Conservation (phyloP, 2,888 invertebrate species). For the Drosophila dives region DNA sequence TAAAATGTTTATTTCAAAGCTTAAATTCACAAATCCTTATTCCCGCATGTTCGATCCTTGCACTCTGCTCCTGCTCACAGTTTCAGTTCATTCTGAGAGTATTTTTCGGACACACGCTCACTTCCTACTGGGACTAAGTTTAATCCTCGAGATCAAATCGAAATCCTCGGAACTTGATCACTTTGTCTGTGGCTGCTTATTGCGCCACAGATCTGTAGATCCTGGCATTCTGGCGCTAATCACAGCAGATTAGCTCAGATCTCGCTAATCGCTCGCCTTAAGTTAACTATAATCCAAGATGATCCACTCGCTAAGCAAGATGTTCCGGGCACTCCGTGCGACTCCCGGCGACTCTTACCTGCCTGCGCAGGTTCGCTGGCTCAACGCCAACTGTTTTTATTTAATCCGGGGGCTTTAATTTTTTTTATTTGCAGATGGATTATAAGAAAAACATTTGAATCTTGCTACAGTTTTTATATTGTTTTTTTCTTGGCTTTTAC, state of each 20-base stretch:
- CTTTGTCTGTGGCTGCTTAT: constrained; percentile 43
- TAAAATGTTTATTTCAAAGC: neutral
- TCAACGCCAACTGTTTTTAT: constrained; percentile 56
- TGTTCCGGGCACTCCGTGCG: constrained; percentile 48
- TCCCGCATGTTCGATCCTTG: neutral
- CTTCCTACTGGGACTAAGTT: constrained; percentile 45
- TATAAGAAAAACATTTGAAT: constrained; percentile 51
- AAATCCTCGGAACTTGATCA: constrained; percentile 60
- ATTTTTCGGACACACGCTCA: constrained; percentile 5
- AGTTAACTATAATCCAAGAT: constrained; percentile 75
- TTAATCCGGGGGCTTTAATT: constrained; percentile 69
- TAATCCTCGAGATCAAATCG: constrained; percentile 57
- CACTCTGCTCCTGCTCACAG: neutral
- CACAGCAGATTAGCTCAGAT: constrained; percentile 28
- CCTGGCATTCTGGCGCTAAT: constrained; percentile 67
- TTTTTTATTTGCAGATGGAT: constrained; percentile 46
- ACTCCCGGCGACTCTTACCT: constrained; percentile 16
- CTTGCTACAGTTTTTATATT: constrained; percentile 54
- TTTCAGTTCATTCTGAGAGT: constrained; percentile 21
- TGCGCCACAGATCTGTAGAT: constrained; percentile 64
- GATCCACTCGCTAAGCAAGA: constrained; percentile 60
- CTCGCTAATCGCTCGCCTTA: constrained; percentile 63
- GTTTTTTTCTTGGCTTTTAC: constrained; percentile 48
- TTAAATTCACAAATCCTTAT: neutral
- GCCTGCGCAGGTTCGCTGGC: neutral